Evolutionary conservation across 2,113 vertebrate genomes (phyloP), one percentile per base, ranked within the genome.

Genomic region (Hoplias malabaricus): DNA sequence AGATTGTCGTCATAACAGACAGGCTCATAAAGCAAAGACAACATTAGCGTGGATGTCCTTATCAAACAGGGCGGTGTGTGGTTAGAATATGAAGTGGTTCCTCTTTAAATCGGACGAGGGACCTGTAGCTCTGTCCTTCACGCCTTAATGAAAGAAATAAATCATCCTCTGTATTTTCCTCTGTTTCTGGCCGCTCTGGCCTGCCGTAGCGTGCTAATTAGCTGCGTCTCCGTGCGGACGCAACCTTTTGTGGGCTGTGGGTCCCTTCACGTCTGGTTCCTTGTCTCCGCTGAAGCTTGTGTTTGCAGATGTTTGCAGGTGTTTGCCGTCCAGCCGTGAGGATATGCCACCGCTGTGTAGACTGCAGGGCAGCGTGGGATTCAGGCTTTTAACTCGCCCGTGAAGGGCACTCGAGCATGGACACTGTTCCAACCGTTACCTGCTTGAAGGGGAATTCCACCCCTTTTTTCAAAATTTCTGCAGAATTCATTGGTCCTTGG

Each of bases 111-210:
- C 12, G 68, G 57, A 63, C 14, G 62, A 67, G 7, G 48, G 48
- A 23, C 21, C 23, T 42, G 38, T 23, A 74, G 59, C 68, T 78
- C 56, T 12, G 43, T 61, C 80, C 80, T 82, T 78, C 75, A 78
- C 3, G 38, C 27, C 11, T 43, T 82, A 82, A 82, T 82, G 63
- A 69, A 56, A 69, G 34, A 63, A 78, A 82, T 82, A 74, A 78
- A 82, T 78, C 80, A 82, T 56, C 38, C 43, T 61, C 56, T 70
- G 63, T 78, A 69, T 29, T 19, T 23, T 33, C 38, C 13, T 73
- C 25, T 78, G 65, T 66, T 70, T 7, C 38, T 57, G 50, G 75
- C 19, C 36, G 61, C n/a, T 38, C 54, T 50, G 65, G 69, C 50
- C 53, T 77, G 68, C 74, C 40, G 25, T 53, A 29, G 80, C 74